A percentile compares a stretch with the other conserved stretches of the same genome.
Conservation (phyloP, 2,888 invertebrate genomes). For the Saturnia japonica region DNA sequence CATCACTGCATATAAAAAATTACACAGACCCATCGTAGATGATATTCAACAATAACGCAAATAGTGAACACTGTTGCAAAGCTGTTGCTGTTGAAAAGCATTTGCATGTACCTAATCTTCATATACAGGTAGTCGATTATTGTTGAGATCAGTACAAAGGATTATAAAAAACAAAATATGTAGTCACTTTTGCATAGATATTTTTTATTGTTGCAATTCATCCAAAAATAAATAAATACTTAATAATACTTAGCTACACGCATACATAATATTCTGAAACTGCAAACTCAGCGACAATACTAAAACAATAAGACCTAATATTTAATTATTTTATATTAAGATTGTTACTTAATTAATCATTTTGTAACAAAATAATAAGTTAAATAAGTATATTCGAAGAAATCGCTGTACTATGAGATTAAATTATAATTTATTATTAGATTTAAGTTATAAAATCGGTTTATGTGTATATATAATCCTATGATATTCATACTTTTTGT, state of each 20-base stretch:
- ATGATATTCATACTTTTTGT: background rate
- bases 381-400: background rate
- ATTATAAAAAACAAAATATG: background rate
- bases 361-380: background rate
- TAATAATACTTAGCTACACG: background rate
- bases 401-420: background rate
- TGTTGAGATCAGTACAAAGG: background rate
- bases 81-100: too few relatives aligned
- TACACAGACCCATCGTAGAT: too few relatives aligned
- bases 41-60: too few relatives aligned
- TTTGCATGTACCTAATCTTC: too few relatives aligned
- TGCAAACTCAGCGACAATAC: background rate
- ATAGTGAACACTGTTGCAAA: too few relatives aligned
- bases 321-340: background rate
- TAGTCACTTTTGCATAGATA: background rate
- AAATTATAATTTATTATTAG: background rate
- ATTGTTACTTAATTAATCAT: background rate
- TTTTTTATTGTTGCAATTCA: slow-evolving; percentile 1
- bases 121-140: too few relatives aligned
- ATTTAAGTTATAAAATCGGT: background rate
- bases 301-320: background rate
- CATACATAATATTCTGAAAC: background rate
- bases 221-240: background rate
- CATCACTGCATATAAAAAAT: too few relatives aligned
- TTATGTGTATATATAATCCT: background rate